Evolutionary conservation across 2,113 vertebrate genomes (phyloP).

Genomic region (Carollia perspicillata): DNA sequence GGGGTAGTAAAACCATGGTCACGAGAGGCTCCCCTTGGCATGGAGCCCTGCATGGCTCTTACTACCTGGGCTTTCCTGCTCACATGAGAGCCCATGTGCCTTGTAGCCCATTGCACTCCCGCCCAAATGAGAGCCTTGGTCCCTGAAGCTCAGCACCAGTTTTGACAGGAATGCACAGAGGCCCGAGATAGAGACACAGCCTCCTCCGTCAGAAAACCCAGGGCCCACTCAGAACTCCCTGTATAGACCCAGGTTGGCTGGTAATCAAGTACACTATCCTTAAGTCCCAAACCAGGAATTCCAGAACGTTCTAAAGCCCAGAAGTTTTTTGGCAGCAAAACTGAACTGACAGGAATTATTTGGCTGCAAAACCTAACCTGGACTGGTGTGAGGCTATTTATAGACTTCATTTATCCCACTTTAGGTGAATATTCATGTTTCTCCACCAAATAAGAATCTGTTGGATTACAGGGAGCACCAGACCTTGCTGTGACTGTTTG

Average conservation of each 20-base stretch:
- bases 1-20: background rate
- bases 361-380: constrained; percentile 37
- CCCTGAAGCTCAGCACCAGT: background rate
- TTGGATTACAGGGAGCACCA: constrained; percentile 24
- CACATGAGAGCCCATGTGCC: background rate
- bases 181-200: background rate
- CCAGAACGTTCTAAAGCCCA: background rate
- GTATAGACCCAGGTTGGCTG: background rate
- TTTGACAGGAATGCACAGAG: accelerated
- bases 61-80: background rate
- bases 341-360: background rate
- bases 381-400: constrained; percentile 1
- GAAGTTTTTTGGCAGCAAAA: constrained; percentile 43
- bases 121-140: accelerated
- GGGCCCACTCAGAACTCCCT: background rate
- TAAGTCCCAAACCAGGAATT: background rate
- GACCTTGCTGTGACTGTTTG: constrained; percentile 29
- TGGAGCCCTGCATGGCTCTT: accelerated
- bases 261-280: background rate
- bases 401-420: background rate
- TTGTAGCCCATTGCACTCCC: accelerated
- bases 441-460: constrained; percentile 42
- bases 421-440: constrained; percentile 38
- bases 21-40: background rate
- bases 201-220: background rate